These are phyloP conservation scores for Nyctereutes procyonoides DNA, from an alignment of 2,113 vertebrate species.

Conservation along the genomic window DNA sequence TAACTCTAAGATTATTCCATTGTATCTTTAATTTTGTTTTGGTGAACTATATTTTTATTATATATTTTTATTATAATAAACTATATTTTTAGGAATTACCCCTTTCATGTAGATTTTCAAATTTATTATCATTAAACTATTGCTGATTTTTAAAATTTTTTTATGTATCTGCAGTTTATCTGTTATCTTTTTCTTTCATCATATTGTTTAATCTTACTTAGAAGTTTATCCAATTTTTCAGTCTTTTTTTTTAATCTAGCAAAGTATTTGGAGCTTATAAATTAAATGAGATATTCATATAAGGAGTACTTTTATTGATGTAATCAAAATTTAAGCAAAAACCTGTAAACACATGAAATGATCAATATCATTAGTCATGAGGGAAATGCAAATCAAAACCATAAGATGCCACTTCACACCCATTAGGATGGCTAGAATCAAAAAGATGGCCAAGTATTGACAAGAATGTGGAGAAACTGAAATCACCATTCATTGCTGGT, in stretches of 20 bases:
- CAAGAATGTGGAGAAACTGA: too few species aligned
- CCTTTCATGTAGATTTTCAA: background rate
- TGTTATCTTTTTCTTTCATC: background rate
- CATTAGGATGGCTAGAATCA: too few species aligned
- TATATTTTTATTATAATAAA: background rate
- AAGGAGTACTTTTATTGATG: too few species aligned
- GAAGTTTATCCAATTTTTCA: background rate
- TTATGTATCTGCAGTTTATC: background rate
- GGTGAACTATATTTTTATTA: background rate
- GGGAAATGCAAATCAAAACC: too few species aligned
- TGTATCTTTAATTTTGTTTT: slow-evolving; percentile 28
- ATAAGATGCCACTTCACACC: too few species aligned
- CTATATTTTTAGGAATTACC: background rate
- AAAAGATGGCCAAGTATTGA: too few species aligned
- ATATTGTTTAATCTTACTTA: background rate
- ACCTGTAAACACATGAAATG: too few species aligned
- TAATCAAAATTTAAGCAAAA: too few species aligned
- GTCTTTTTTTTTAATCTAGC: background rate
- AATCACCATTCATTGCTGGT: too few species aligned
- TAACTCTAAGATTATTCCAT: background rate
- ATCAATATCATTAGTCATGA: too few species aligned
- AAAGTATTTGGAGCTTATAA: too few species aligned
- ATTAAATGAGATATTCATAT: too few species aligned
- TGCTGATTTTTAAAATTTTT: background rate
- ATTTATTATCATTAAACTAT: background rate